Conservation (phyloP, 2,797 vertebrate species). For the Centropyge bicolor region DNA sequence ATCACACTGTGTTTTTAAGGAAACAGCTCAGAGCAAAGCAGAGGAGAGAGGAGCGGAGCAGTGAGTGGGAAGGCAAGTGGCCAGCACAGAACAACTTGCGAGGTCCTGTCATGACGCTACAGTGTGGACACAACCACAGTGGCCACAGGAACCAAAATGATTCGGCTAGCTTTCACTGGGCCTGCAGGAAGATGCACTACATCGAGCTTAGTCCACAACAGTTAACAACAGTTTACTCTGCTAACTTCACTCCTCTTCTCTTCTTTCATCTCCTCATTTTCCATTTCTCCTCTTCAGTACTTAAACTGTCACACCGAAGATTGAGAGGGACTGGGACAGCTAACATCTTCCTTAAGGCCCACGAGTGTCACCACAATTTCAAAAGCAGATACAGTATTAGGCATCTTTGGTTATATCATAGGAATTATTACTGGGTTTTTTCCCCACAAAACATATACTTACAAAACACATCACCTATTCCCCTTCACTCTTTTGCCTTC, state of each 20-base stretch:
- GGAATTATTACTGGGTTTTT: conserved; percentile 65
- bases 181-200: conserved; percentile 20
- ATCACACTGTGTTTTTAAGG: conserved; percentile 10
- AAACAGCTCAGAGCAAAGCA: not conserved
- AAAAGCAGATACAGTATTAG: conserved; percentile 62
- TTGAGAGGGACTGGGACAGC: conserved; percentile 45
- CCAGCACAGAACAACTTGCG: conserved; percentile 37
- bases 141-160: conserved; percentile 61
- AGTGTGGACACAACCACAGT: conserved; percentile 60
- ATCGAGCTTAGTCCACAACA: conserved; percentile 19
- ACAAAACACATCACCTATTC: conserved; percentile 76
- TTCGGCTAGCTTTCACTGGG: conserved; percentile 43
- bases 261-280: conserved; percentile 38
- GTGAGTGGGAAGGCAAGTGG: conserved; percentile 16
- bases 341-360: conserved; percentile 53
- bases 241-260: conserved; percentile 2
- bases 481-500: conserved; percentile 63
- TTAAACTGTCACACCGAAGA: conserved; percentile 43
- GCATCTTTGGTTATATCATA: conserved; percentile 70
- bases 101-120: conserved; percentile 48
- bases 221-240: conserved; percentile 9
- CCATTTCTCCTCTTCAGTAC: conserved; percentile 39
- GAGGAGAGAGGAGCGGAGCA: not conserved
- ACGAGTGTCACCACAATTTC: conserved; percentile 58
- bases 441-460: conserved; percentile 67